Base-by-base conservation (phyloP, 2,113 vertebrate species). In the Aptenodytes forsteri region DNA sequence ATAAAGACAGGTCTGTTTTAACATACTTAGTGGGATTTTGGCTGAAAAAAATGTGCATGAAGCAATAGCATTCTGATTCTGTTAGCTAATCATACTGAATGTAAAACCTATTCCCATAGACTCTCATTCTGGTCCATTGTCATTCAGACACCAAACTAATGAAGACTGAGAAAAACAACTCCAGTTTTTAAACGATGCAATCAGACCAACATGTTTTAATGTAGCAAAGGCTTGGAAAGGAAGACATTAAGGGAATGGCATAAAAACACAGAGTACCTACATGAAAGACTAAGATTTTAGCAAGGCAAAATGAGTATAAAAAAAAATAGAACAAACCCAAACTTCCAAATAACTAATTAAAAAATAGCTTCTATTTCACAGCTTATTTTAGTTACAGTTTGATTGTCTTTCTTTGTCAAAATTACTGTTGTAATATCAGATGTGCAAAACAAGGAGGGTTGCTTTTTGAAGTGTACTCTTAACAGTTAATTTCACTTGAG, bases 401-500 rank as follows among this genome's bases (percentile, higher is more conserved):
- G 44, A 70, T 89, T 87, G 59, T 30, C 78, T 95, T 95, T 94
- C 78, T 95, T 95, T 94, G 83, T 72, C 40, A 87, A 93, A 96
- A 95, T 95, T 89, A 56, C 52, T 95, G 54, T 85, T 90, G 75
- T 52, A 95, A 80, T 87, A 77, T 62, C 62, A 86, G 47, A 87
- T 77, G 16, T 83, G 23, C 42, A 70, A 91, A 96, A 94, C 61
- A 91, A 90, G 70, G 40, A 93, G 11, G 14, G 59, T 83, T 92
- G 79, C 10, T 89, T 89, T 94, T 42, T 96, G 87, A 94, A 97
- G 91, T 81, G n/a, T 89, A 93, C 90, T 83, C 75, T 89, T 88
- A 98, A 96, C 49, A 16, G 77, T 97, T 97, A 96, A 87, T 96
- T 97, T 96, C 38, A 88, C 90, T 97, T 96, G 90, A 96, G 91